Base-by-base conservation (phyloP, 2,797 vertebrate species). In the Peromyscus aztecus region DNA sequence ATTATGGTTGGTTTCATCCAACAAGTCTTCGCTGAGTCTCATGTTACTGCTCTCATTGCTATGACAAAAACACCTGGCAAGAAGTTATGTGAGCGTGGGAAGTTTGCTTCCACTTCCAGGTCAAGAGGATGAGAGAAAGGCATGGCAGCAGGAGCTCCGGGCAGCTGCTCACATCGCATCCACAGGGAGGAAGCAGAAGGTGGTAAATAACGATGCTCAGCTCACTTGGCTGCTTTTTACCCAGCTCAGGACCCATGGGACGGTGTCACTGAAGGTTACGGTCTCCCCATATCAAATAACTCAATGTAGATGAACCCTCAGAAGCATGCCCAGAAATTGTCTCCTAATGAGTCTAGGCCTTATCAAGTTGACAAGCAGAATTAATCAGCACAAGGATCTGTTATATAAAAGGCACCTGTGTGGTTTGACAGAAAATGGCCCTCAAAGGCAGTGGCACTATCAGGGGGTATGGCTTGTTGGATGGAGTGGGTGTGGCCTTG, bases 11-110 rank as follows among this genome's bases (percentile, higher is more conserved):
- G 24, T 65, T 67, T 90, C 31, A 93, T 29, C 63, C 37, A 71
- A 82, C 37, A 91, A 84, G 67, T 91, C 87, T 75, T 96, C 82
- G 57, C 5, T 94, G 81, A 82, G 61, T 40, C 55, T 81, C 40
- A 0, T 59, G 52, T 29, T 87, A 57, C 34, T 71, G 71, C 29
- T 73, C 40, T 21, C 82, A 46, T 83, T 67, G 17, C 43, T 85
- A 4, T 46, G 40, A 46, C 61, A 52, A 69, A 67, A 86, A 21
- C 8, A 16, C 31, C 43, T 52, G 63, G 52, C 24, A 63, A n/a
- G 19, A 67, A 52, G 17, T 14, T 14, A 34, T 2, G 27, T 59
- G 37, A 71, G 24, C 24, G 40, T 55, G 85, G 16, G 19, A 37
- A 57, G 85, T 71, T 55, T 40, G 52, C 55, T 88, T 29, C n/a